Percentiles rank a stretch among this genome's conserved stretches.
Evolutionary conservation across 2,797 vertebrate species (phyloP).

Genomic region (Enoplosus armatus): DNA sequence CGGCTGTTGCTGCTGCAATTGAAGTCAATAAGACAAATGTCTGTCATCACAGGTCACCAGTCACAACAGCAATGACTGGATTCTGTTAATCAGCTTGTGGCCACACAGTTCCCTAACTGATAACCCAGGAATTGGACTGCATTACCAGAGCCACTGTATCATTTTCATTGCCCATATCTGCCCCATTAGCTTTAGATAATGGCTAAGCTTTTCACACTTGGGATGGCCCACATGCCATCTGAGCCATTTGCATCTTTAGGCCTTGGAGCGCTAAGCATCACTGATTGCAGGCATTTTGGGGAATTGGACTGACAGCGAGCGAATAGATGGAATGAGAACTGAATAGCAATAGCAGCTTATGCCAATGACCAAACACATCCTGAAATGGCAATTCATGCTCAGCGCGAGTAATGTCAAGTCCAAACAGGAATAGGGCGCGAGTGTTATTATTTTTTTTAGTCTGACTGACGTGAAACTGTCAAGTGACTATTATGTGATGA

Average conservation of each 20-base stretch:
- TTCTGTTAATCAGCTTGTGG: slow-evolving; percentile 40
- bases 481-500: neutral
- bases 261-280: slow-evolving; percentile 43
- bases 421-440: neutral
- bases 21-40: slow-evolving; percentile 27
- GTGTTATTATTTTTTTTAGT: no score
- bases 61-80: slow-evolving; percentile 21
- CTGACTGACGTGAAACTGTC: neutral
- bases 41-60: slow-evolving; percentile 38
- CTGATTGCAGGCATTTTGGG: slow-evolving; percentile 52
- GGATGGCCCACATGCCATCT: slow-evolving; percentile 27
- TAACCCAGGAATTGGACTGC: slow-evolving; percentile 33
- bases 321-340: slow-evolving; percentile 33
- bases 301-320: slow-evolving; percentile 48
- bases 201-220: slow-evolving; percentile 50
- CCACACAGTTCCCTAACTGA: slow-evolving; percentile 27
- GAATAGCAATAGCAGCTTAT: slow-evolving; percentile 34
- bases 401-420: slow-evolving; percentile 20
- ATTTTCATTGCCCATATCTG: slow-evolving; percentile 52
- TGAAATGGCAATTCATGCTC: slow-evolving; percentile 20
- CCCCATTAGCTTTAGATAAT: slow-evolving; percentile 71
- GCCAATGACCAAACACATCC: slow-evolving; percentile 25
- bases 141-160: slow-evolving; percentile 43
- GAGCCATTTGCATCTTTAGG: slow-evolving; percentile 55
- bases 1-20: neutral